Percentiles rank a stretch among this genome's conserved stretches.
Evolutionary conservation across 2,797 vertebrate species (phyloP).

Genomic region (Diplodus puntazzo): DNA sequence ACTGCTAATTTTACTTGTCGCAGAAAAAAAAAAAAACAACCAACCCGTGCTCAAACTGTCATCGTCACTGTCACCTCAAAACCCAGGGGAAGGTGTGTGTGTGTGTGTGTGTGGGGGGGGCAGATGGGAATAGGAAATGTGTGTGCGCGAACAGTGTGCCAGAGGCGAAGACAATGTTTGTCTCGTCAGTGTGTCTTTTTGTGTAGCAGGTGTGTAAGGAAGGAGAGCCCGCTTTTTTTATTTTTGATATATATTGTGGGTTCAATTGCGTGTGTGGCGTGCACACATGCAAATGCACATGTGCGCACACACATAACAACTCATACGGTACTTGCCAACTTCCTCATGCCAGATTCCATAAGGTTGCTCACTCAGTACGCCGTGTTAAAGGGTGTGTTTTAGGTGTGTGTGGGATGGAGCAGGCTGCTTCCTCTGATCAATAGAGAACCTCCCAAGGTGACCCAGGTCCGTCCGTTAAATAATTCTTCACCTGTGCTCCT

Average conservation of each 20-base stretch:
- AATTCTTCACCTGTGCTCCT: conserved; percentile 12
- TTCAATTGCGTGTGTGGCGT: neutral
- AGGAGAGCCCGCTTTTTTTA: neutral
- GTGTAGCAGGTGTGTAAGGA: conserved; percentile 31
- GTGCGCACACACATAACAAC: conserved; percentile 13
- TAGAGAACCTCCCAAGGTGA: conserved; percentile 91
- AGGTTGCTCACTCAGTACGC: conserved; percentile 89
- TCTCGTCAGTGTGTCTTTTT: conserved; percentile 16
- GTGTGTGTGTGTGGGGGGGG: conserved; percentile 79
- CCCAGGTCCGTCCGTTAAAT: conserved; percentile 72
- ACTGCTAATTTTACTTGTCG: conserved; percentile 99
- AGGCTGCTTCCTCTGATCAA: conserved; percentile 87
- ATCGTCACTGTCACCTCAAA: conserved; percentile 92
- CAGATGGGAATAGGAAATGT: conserved; percentile 67
- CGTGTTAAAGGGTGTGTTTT: neutral
- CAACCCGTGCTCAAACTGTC: conserved; percentile 93
- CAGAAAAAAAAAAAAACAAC: conserved; percentile 67
- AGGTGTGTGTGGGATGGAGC: conserved; percentile 68
- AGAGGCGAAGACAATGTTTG: conserved; percentile 29
- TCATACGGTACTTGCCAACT: conserved; percentile 73
- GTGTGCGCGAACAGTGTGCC: conserved; percentile 65
- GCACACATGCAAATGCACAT: conserved; percentile 8
- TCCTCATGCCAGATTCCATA: conserved; percentile 90
- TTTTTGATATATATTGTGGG: conserved; percentile 12
- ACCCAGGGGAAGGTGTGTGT: conserved; percentile 89